phyloP scores from a whole-genome alignment of 1,140 invertebrate genomes.

The Harlomillsia oculata region DNA sequence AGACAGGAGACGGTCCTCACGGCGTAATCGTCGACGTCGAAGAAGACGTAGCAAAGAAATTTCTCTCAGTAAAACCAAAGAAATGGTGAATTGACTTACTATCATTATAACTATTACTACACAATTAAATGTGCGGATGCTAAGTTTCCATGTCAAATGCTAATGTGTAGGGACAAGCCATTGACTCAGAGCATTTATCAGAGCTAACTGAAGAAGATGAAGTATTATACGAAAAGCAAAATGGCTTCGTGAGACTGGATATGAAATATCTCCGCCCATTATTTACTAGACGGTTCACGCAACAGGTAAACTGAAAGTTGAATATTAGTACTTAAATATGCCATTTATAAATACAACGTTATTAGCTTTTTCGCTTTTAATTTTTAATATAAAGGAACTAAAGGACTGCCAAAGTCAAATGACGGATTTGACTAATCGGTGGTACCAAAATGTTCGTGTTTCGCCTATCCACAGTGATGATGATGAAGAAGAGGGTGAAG shows the following conservation, averaged over 20 bases:
- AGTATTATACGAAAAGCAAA: constrained; percentile 56
- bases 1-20: constrained; percentile 51
- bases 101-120: background rate
- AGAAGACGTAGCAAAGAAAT: constrained; percentile 66
- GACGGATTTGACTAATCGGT: constrained; percentile 89
- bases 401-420: constrained; percentile 92
- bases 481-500: constrained; percentile 39
- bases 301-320: constrained; percentile 51
- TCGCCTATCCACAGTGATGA: constrained; percentile 62
- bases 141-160: no score
- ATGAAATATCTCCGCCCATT: constrained; percentile 90
- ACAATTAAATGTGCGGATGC: no score
- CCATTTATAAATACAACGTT: background rate
- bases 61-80: constrained; percentile 89
- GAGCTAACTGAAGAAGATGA: constrained; percentile 91
- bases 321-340: background rate
- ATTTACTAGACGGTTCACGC: constrained; percentile 86
- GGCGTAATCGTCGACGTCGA: constrained; percentile 43
- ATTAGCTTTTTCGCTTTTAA: constrained; percentile 27
- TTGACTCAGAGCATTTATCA: constrained; percentile 91
- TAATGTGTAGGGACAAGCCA: constrained; percentile 66
- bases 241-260: constrained; percentile 80
- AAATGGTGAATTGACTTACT: constrained; percentile 57
- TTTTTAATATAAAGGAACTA: constrained; percentile 57
- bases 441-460: constrained; percentile 87